Conservation (phyloP, 2,797 vertebrate species). For the Petrocephalus sullivani region DNA sequence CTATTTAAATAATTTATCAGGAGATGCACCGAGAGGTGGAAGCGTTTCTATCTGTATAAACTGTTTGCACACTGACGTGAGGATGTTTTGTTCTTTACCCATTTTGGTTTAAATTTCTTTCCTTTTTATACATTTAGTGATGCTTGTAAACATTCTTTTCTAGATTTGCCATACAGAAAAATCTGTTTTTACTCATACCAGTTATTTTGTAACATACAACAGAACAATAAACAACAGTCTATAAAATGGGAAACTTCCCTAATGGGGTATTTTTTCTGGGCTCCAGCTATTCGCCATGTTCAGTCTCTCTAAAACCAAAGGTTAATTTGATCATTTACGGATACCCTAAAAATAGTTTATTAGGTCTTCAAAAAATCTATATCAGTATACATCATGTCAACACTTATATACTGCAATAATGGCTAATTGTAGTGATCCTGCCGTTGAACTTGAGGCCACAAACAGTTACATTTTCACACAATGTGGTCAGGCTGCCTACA, state of each 20-base stretch:
- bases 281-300: background rate
- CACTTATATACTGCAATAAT: background rate
- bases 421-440: background rate
- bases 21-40: constrained; percentile 85
- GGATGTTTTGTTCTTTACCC: constrained; percentile 70
- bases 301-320: background rate
- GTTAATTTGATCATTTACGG: background rate
- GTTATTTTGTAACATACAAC: constrained; percentile 77
- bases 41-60: constrained; percentile 98
- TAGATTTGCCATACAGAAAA: constrained; percentile 69
- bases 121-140: constrained; percentile 64
- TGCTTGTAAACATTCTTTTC: constrained; percentile 85
- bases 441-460: background rate
- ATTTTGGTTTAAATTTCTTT: constrained; percentile 50
- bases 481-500: background rate
- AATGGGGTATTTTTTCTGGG: background rate
- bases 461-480: background rate
- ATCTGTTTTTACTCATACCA: constrained; percentile 76
- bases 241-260: constrained; percentile 37
- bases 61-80: constrained; percentile 97
- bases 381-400: background rate
- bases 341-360: background rate
- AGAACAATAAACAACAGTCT: constrained; percentile 78
- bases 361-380: background rate
- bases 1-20: constrained; percentile 99